phyloP scores from a whole-genome alignment of 2,797 vertebrate genomes.

The Pangasius sanitwongsei region DNA sequence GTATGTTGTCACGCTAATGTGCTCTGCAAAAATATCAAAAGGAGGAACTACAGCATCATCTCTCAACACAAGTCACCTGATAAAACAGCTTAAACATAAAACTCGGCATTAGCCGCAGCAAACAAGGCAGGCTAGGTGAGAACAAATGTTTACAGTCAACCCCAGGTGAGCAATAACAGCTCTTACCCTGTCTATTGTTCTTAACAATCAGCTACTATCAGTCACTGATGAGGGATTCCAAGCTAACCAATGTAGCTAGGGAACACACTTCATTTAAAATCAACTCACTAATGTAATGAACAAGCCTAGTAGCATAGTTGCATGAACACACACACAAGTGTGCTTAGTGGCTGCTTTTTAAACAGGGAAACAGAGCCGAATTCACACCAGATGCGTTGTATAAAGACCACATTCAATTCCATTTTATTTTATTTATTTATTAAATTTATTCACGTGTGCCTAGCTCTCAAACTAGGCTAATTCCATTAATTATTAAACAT shows the following conservation, averaged over 20 bases:
- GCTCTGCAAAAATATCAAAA: background rate
- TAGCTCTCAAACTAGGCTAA: no score
- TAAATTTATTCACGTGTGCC: no score
- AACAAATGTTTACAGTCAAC: background rate
- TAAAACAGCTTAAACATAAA: background rate
- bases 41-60: background rate
- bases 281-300: no score
- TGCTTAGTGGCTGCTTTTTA: no score
- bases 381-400: no score
- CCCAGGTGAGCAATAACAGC: background rate
- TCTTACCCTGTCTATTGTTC: background rate
- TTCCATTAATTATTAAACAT: no score
- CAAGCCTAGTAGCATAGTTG: no score
- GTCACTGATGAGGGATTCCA: background rate
- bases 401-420: no score
- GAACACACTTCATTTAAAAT: background rate
- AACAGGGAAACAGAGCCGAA: no score
- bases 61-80: background rate
- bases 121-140: background rate
- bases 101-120: background rate
- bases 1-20: background rate
- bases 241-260: background rate
- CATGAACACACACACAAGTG: no score
- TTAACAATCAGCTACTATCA: background rate
- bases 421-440: no score